Conservation (phyloP, 1,140 invertebrate species). For the Phenacoccus solenopsis region DNA sequence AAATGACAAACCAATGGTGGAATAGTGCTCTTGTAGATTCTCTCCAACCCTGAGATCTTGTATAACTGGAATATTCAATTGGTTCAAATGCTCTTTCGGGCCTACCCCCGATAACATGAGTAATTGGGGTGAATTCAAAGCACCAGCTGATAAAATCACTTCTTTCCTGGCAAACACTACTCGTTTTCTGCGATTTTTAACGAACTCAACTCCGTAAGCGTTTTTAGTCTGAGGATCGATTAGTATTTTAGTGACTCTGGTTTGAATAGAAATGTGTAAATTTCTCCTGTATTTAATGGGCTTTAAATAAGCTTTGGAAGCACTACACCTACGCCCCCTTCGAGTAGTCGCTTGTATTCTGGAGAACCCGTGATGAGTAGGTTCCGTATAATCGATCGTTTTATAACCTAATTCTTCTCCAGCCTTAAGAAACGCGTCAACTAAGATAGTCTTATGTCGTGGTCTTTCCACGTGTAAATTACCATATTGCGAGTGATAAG, state of each 20-base stretch:
- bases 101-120: conserved; percentile 64
- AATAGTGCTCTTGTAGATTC: conserved; percentile 68
- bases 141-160: conserved; percentile 51
- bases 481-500: conserved; percentile 50
- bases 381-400: conserved; percentile 40
- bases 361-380: conserved; percentile 44
- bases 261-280: conserved; percentile 51
- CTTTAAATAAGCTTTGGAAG: conserved; percentile 45
- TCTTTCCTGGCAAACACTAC: conserved; percentile 44
- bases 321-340: conserved; percentile 42
- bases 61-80: conserved; percentile 49
- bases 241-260: conserved; percentile 50
- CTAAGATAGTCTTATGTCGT: conserved; percentile 44
- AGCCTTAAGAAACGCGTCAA: conserved; percentile 39
- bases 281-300: conserved; percentile 45
- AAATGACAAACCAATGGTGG: conserved; percentile 45
- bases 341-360: conserved; percentile 49
- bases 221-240: conserved; percentile 45
- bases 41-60: conserved; percentile 56
- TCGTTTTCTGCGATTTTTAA: conserved; percentile 36
- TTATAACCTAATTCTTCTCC: conserved; percentile 39
- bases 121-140: conserved; percentile 53
- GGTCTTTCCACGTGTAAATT: conserved; percentile 51
- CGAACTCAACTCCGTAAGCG: conserved; percentile 52
- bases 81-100: conserved; percentile 48